Conservation (phyloP, 2,797 vertebrate species). For the Valencia hispanica region DNA sequence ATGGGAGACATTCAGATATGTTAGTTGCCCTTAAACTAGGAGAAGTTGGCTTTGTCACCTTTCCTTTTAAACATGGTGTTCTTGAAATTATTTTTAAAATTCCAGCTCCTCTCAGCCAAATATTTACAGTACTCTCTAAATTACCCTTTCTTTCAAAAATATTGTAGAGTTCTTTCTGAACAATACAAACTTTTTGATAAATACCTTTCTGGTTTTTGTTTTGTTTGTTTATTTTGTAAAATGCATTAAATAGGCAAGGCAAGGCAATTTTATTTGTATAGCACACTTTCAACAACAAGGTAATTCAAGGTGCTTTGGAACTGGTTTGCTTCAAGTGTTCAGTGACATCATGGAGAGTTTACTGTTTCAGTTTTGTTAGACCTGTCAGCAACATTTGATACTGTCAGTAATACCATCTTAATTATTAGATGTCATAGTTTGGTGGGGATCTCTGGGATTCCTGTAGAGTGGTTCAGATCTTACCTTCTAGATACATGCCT, state of each 20-base stretch:
- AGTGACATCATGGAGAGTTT: neutral
- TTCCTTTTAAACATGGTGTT: neutral
- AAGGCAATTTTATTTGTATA: no score
- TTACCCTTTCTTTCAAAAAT: neutral
- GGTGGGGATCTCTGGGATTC: neutral
- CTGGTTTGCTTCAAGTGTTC: neutral
- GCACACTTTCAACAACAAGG: no score
- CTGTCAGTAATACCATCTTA: neutral
- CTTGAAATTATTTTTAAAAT: neutral
- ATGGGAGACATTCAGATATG: neutral
- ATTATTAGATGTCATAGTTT: neutral
- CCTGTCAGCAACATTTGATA: neutral
- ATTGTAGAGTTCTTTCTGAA: neutral
- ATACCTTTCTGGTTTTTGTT: neutral
- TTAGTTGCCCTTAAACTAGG: neutral
- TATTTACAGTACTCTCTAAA: neutral
- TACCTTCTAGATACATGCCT: neutral
- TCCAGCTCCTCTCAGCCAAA: neutral
- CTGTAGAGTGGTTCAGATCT: no score
- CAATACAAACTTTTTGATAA: neutral
- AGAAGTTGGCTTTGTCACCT: neutral
- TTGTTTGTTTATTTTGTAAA: neutral
- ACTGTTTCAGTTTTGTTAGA: neutral
- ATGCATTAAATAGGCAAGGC: neutral
- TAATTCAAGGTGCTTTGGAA: no score